Evolutionary conservation across 2,888 invertebrate genomes (phyloP), one percentile per base, ranked within the genome.

Genomic region (Drosophila picticornis): DNA sequence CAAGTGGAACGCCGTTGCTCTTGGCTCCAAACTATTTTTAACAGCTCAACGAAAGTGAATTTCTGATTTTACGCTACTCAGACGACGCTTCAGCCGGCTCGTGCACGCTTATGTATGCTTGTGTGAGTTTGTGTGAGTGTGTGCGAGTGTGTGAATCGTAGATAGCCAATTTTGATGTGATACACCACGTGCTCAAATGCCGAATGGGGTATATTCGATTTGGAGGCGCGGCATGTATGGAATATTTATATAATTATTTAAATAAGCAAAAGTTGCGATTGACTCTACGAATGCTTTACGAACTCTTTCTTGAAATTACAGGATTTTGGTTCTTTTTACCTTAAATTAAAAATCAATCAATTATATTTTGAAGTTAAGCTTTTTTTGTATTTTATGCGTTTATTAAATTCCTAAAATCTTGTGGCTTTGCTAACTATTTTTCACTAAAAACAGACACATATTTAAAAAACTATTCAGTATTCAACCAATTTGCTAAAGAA

Each of bases 11-110:
- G 72, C 40, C 67, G 59, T 61, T 31, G 51, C 29, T 34, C 48
- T 46, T 50, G 80, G 32, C 61, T 64, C 36, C 60, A 64, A 63
- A 84, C 90, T 84, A 86, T 90, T 90, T 90, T 81, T 83, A 85
- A 81, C 81, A 52, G 60, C 66, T 61, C 58, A 86, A 84, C 78
- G 84, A 85, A 85, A 85, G 84, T 85, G 91, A 85, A 89, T 84
- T 79, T 88, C 72, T 46, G 80, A 84, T 75, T 71, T 69, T 52
- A 70, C 67, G 84, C 48, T 72, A 58, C 65, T 59, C 58, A 66
- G 62, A 57, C 58, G 40, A 46, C 31, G 27, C 62, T 55, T 55
- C 46, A 76, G 80, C 72, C 65, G 60, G 73, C 77, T 86, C 59
- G 55, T 31, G n/a, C 13, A n/a, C n/a, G 51, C 50, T 27, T 19